These are phyloP conservation scores for Struthidea cinerea DNA, from an alignment of 2,113 vertebrate genomes.

Conservation along the genomic window DNA sequence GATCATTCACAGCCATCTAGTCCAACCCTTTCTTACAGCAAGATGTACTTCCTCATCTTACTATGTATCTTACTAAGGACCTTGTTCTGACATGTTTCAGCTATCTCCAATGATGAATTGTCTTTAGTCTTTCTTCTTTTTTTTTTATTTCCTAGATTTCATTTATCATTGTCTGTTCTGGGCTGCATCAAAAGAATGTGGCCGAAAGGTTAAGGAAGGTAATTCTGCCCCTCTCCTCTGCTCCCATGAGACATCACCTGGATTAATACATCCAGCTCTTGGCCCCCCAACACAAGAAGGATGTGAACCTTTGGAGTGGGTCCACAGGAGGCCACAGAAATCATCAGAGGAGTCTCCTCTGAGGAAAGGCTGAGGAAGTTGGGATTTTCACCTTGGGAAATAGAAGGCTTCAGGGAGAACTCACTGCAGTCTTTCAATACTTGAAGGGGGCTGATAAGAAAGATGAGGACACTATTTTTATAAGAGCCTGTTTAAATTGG, in stretches of 20 bases:
- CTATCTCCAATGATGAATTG: neutral
- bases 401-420: neutral
- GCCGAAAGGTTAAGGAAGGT: neutral
- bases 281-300: neutral
- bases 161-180: neutral
- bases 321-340: neutral
- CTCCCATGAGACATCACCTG: neutral
- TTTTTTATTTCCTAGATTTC: neutral
- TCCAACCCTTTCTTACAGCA: neutral
- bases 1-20: neutral
- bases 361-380: neutral
- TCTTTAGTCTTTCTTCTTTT: neutral
- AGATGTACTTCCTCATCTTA: neutral
- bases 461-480: neutral
- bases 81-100: neutral
- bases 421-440: neutral
- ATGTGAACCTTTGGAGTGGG: neutral
- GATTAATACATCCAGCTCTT: neutral
- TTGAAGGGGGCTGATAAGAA: neutral
- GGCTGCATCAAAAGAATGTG: fast-evolving
- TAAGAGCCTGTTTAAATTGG: neutral
- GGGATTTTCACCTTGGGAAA: neutral
- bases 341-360: neutral
- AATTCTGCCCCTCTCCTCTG: neutral
- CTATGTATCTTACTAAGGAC: neutral